Evolutionary conservation across 2,797 vertebrate species (phyloP), one percentile per base, ranked within the genome.

Genomic region (Pterois miles): DNA sequence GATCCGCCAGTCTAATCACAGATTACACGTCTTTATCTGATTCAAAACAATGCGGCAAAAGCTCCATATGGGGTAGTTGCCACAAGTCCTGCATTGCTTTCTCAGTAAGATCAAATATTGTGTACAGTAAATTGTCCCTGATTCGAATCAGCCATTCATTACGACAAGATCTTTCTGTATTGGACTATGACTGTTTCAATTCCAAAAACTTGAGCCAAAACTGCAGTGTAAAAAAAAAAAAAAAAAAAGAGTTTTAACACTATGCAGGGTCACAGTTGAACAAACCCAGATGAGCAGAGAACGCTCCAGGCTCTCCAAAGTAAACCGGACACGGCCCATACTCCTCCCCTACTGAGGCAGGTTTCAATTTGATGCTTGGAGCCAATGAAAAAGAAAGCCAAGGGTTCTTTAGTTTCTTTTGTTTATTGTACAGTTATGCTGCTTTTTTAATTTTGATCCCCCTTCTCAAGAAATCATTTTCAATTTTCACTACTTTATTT

Each of bases 211-310:
- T 53, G 56, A 74, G 56, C 43, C 38, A 43, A 18, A 63, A 11
- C 71, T 77, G 70, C 83, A 79, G 27, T 63, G 52, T 48, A 34
- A 78, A 78, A 81, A 78, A 70, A 50, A 34, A 78, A 78, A 81
- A 78, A 70, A 50, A 71, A 71, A 46, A 14, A 20, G 43, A 8
- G 65, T 87, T 89, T 91, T 78, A 86, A 89, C 80, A 86, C 86
- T 89, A 71, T 60, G 76, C 89, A 92, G 90, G 87, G 91, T 93
- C 88, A 91, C 86, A 88, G 86, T 81, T 92, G 90, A 92, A 92
- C 86, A 85, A 92, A 92, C 83, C 90, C 91, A 93, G 89, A 92
- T 92, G 91, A 92, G 76, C 72, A 86, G 79, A 80, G 86, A 93
- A 83, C 81, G 88, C 90, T 91, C 40, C 31, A 40, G 81, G 84